Conservation (phyloP, 2,113 vertebrate genomes). For the Lophotis ruficrista region DNA sequence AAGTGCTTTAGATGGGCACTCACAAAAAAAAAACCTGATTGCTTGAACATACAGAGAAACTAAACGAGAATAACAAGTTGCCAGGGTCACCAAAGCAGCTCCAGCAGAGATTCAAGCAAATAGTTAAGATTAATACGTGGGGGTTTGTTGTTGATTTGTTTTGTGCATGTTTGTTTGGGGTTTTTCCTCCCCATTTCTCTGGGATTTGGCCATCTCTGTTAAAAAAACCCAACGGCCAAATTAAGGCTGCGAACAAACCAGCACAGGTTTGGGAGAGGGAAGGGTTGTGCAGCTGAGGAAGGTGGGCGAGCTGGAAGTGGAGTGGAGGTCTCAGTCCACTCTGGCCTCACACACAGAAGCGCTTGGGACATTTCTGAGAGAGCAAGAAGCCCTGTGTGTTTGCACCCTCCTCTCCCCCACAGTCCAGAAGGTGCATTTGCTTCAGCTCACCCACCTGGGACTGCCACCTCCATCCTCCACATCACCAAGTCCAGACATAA, state of each 20-base stretch:
- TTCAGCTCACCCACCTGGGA: background rate
- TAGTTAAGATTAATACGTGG: background rate
- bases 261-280: background rate
- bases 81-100: background rate
- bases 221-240: background rate
- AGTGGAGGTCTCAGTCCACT: background rate
- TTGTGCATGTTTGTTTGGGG: background rate
- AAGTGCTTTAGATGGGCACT: background rate
- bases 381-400: fast-evolving
- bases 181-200: fast-evolving
- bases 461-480: fast-evolving
- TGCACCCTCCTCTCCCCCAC: background rate
- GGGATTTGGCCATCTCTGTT: background rate
- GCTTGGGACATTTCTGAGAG: fast-evolving
- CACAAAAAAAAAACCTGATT: background rate
- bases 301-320: background rate
- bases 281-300: fast-evolving
- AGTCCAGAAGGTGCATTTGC: background rate
- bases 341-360: background rate
- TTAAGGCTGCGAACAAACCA: background rate
- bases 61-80: background rate
- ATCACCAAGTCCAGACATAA: background rate
- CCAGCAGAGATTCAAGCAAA: background rate
- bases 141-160: background rate
- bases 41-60: background rate